phyloP scores from a whole-genome alignment of 37 sponge, comb jelly and placozoan genomes.

The Ianthella basta region DNA sequence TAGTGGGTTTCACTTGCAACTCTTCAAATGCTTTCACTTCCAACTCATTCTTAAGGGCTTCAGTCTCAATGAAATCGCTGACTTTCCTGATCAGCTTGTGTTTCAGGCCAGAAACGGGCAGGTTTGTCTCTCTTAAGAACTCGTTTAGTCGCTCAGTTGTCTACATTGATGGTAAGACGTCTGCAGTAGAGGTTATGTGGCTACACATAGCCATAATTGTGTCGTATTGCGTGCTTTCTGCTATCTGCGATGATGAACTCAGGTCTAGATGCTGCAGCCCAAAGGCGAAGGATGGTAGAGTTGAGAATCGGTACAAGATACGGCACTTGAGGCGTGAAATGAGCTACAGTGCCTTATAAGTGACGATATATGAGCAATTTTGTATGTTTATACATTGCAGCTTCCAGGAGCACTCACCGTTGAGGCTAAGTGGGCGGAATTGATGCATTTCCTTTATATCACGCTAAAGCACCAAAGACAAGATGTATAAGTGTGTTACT shows the following conservation, averaged over 20 bases:
- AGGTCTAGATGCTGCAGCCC: too few relatives aligned
- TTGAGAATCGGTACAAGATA: too few relatives aligned
- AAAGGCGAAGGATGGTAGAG: too few relatives aligned
- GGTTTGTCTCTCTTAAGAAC: not conserved
- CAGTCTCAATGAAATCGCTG: conserved; percentile 29
- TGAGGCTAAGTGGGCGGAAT: conserved; percentile 5
- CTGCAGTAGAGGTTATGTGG: not conserved
- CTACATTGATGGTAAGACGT: not conserved
- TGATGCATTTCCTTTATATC: conserved; percentile 21
- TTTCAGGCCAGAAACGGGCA: conserved; percentile 28
- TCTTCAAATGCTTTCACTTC: conserved; percentile 20
- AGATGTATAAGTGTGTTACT: too few relatives aligned
- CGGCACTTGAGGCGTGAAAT: not conserved
- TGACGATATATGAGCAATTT: too few relatives aligned
- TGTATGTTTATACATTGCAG: not conserved
- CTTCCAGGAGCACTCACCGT: not conserved
- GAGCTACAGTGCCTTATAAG: not conserved
- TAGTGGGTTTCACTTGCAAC: not conserved
- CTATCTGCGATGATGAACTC: too few relatives aligned
- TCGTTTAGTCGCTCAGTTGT: conserved; percentile 4
- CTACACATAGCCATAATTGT: too few relatives aligned
- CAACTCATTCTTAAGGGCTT: conserved; percentile 27
- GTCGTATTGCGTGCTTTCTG: too few relatives aligned
- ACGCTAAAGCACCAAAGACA: too few relatives aligned
- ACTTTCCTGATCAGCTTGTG: conserved; percentile 8